phyloP scores from a whole-genome alignment of 2,797 vertebrate genomes.

The Sebastes jordani region DNA sequence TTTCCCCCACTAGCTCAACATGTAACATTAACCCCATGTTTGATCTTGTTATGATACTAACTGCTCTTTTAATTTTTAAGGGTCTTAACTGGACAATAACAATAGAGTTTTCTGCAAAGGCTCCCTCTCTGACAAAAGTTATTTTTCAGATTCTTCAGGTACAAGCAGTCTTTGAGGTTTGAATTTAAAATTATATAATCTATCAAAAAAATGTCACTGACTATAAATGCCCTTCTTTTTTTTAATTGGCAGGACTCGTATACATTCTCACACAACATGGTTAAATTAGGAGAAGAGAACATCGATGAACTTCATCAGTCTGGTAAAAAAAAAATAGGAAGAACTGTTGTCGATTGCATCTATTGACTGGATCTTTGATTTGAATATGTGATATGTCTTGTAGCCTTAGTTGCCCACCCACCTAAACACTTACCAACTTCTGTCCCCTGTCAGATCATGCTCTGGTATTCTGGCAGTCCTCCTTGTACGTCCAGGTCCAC shows the following conservation, averaged over 20 bases:
- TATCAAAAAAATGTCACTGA: background rate
- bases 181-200: background rate
- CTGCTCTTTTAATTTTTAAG: conserved; percentile 23
- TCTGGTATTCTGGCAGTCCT: conserved; percentile 80
- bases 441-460: conserved; percentile 57
- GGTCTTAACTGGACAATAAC: conserved; percentile 66
- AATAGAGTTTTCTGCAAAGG: conserved; percentile 45
- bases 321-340: conserved; percentile 49
- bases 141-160: conserved; percentile 69
- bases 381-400: background rate
- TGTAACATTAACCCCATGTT: background rate
- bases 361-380: background rate
- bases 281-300: conserved; percentile 40
- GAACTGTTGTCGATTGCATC: background rate
- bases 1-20: background rate
- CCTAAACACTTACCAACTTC: background rate
- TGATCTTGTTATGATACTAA: background rate
- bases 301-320: conserved; percentile 71
- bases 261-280: conserved; percentile 61
- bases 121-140: conserved; percentile 40
- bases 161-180: background rate
- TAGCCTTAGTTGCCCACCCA: background rate
- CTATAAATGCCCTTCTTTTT: background rate
- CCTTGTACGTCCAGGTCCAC: conserved; percentile 75
- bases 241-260: conserved; percentile 63